phyloP scores from a whole-genome alignment of 2,888 invertebrate genomes.

The Mesoligia furuncula region DNA sequence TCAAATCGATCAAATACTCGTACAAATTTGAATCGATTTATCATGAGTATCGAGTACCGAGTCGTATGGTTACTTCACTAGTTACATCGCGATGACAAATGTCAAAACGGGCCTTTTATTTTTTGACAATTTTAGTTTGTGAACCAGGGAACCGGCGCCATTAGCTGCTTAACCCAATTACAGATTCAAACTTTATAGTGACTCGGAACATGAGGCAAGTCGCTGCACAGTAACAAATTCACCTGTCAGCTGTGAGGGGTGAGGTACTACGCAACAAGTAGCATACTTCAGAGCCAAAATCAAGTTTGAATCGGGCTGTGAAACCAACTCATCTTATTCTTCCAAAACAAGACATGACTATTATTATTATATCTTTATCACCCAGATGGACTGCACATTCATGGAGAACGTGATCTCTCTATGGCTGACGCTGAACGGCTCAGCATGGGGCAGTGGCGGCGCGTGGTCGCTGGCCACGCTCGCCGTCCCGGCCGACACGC shows the following conservation, averaged over 20 bases:
- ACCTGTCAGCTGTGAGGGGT: neutral
- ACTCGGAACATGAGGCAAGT: neutral
- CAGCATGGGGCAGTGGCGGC: conserved; percentile 83
- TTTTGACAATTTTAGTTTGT: too few relatives aligned
- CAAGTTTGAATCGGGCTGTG: neutral
- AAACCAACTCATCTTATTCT: neutral
- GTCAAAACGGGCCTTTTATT: too few relatives aligned
- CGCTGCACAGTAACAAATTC: too few relatives aligned
- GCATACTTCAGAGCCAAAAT: neutral
- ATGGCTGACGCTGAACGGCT: conserved; percentile 96
- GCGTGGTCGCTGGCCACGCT: conserved; percentile 82
- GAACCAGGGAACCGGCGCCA: too few relatives aligned
- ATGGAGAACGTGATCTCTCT: conserved; percentile 96
- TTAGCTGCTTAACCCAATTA: neutral
- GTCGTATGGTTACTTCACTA: too few relatives aligned
- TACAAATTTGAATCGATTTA: too few relatives aligned
- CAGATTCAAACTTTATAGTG: too few relatives aligned
- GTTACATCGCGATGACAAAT: too few relatives aligned
- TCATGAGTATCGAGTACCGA: too few relatives aligned
- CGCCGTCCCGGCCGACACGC: conserved; percentile 84
- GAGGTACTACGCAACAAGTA: neutral
- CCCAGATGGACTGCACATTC: conserved; percentile 93
- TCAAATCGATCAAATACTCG: too few relatives aligned
- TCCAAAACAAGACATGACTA: neutral
- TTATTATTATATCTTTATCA: neutral